Base-by-base conservation (phyloP, 1,140 invertebrate genomes). In the Drosophila trapezifrons region DNA sequence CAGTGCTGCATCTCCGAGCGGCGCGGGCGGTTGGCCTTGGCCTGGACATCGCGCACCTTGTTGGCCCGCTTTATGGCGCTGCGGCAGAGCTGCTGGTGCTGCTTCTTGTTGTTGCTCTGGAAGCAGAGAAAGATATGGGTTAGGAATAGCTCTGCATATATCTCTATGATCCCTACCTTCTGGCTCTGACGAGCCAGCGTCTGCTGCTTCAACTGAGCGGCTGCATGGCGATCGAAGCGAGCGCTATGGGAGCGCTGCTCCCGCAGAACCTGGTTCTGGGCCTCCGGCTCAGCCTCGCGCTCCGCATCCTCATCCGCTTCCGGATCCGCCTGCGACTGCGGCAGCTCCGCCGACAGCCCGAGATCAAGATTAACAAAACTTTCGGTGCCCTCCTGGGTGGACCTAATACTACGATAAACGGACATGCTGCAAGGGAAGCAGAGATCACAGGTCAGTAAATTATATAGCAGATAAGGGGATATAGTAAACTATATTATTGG, bases 351-450 rank as follows among this genome's bases (percentile, higher is more conserved):
- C 75, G 78, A 32, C 65, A 71, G 76, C 49, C 80, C 84, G 84
- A 91, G 84, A 86, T 91, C 90, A 83, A 91, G 82, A 84, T 91
- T 91, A 65, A 81, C 81, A 77, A 90, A 91, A 73, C 90, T 90
- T 81, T 91, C 90, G 66, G 73, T 71, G 58, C 76, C 84, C 74
- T 84, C 77, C 80, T 85, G 76, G 75, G 79, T 78, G 58, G 77
- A 75, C 75, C 83, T 80, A 91, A 92, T 91, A 90, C 90, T 92
- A 85, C 94, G 93, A 91, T 97, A 97, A 4, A 97, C 96, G 71
- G 95, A 96, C 96, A 97, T 97, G 91, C 96, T 96, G n/a, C 37
- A 89, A 82, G 8, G 52, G 1, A 38, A 40, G 15, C n/a, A 57
- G 5, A n/a, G 37, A 58, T 45, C 6, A 9, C 2, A 1, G 6